Evolutionary conservation across 2,113 vertebrate species (phyloP), one percentile per base, ranked within the genome.

Genomic region (Hippocampus zosterae): DNA sequence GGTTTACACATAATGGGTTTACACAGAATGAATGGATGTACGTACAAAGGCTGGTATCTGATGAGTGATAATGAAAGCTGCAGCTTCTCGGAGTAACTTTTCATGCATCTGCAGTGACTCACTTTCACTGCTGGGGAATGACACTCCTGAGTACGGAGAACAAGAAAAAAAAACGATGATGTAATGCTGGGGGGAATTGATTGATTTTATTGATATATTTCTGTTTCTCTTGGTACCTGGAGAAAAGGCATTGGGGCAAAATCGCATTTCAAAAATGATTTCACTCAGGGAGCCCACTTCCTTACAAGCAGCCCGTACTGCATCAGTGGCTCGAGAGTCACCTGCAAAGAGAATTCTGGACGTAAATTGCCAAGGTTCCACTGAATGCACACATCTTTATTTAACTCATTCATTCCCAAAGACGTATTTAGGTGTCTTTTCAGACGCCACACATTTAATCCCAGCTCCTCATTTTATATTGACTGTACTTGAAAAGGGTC

Each of bases 261-360:
- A 92, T 40, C 92, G 92, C 88, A 94, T 93, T 80, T 94, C 93
- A 86, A 94, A 94, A 67, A 93, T 90, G 78, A 92, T 90, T 74
- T 93, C 76, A 61, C 90, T 91, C 67, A 92, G 62, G 3, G 93
- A 94, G 69, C 93, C 93, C 29, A 93, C 88, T 1, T 92, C 92
- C 76, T 80, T 87, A 75, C 93, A 94, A 19, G 90, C 91, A 60
- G 66, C 88, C 78, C 87, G 83, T 2, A 93, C 82, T 25, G 91
- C 91, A 1, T 86, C 73, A 7, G 79, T 87, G 23, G 85, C 81
- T 37, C 83, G 81, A 50, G 86, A 81, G 67, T 92, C 90, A 71
- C 72, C 92, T 93, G 80, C 2, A 23, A 71, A n/a, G 7, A 75
- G 3, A 41, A 25, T 55, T 69, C 46, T 29, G 64, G 3, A 19